Conservation (phyloP, 1,140 invertebrate species). For the Dendrolimus kikuchii region DNA sequence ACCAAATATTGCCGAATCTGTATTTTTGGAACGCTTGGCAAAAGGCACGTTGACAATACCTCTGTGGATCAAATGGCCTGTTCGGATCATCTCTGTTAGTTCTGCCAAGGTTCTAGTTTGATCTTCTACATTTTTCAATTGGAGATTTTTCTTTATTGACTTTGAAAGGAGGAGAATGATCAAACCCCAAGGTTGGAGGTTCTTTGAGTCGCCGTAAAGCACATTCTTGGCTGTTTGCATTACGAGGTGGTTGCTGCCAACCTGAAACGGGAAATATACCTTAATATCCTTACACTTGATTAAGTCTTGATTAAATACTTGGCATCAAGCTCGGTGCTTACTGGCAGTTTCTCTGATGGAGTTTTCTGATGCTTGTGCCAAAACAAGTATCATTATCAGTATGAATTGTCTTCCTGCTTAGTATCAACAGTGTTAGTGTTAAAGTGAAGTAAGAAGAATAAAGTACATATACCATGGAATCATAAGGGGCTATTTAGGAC, state of each 20-base stretch:
- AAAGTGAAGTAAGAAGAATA: too few species aligned
- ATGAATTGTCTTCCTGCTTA: too few species aligned
- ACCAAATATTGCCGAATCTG: conserved; percentile 77
- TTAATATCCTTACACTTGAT: too few species aligned
- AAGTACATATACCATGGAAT: too few species aligned
- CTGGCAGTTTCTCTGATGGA: too few species aligned
- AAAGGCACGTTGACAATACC: conserved; percentile 83
- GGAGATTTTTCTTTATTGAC: conserved; percentile 73
- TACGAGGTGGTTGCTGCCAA: conserved; percentile 92
- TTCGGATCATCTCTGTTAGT: conserved; percentile 96
- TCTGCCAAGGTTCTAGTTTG: conserved; percentile 89
- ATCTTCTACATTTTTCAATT: conserved; percentile 46
- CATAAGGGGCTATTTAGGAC: too few species aligned
- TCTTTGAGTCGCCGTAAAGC: conserved; percentile 87
- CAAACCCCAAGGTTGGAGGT: conserved; percentile 89
- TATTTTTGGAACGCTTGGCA: conserved; percentile 63
- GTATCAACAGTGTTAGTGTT: too few species aligned
- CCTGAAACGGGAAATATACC: conserved; percentile 35
- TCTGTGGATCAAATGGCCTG: conserved; percentile 92
- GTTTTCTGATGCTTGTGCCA: too few species aligned
- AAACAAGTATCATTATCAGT: too few species aligned
- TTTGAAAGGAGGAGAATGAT: conserved; percentile 90
- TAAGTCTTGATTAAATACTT: too few species aligned
- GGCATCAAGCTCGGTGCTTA: too few species aligned
- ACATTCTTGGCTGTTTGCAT: conserved; percentile 89